Percentiles rank a stretch among this genome's conserved stretches.
Conservation (phyloP, 2,797 vertebrate genomes). For the Sus cebifrons region DNA sequence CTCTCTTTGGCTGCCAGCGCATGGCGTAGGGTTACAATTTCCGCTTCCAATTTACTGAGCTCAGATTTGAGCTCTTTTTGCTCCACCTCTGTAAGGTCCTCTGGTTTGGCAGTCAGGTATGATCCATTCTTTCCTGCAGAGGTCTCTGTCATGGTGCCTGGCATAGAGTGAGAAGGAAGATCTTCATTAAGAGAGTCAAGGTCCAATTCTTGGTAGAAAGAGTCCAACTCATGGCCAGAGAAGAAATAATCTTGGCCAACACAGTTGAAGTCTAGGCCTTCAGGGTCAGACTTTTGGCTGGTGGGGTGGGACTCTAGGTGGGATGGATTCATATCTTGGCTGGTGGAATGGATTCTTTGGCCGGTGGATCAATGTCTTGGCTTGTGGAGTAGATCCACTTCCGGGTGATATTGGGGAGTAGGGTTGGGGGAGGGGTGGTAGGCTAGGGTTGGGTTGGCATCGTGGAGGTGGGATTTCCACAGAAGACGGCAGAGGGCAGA, state of each 20-base stretch:
- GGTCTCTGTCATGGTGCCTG: background rate
- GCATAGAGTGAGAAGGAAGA: background rate
- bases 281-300: background rate
- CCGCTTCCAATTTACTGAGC: slow-evolving; percentile 94
- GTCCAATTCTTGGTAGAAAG: slow-evolving; percentile 73
- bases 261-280: background rate
- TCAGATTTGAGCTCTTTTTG: slow-evolving; percentile 59
- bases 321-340: background rate
- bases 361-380: rapidly evolving
- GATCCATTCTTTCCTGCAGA: background rate
- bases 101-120: background rate
- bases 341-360: rapidly evolving
- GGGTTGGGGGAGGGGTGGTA: background rate
- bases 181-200: slow-evolving; percentile 70
- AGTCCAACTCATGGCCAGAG: background rate
- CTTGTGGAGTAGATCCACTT: background rate
- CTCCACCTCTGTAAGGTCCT: background rate
- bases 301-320: background rate
- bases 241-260: slow-evolving; percentile 3
- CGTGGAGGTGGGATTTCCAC: background rate
- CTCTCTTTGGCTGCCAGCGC: slow-evolving; percentile 95
- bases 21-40: slow-evolving; percentile 94
- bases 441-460: rapidly evolving
- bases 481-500: rapidly evolving
- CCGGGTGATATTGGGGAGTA: background rate